Conservation (phyloP, 2,888 invertebrate species). For the Anagyrus pseudococci region DNA sequence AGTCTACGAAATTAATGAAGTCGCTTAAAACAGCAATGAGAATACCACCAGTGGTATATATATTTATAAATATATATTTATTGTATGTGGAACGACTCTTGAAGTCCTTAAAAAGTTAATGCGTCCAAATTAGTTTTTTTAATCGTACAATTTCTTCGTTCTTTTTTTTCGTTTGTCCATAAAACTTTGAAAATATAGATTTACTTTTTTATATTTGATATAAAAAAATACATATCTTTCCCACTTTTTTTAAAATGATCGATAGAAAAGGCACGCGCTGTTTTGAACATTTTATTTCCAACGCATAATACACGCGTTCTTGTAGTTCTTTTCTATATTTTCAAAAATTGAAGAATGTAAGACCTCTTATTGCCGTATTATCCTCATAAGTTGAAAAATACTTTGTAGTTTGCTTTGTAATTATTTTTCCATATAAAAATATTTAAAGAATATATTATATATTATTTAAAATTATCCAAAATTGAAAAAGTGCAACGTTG, state of each 20-base stretch:
- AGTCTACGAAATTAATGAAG: conserved; percentile 26
- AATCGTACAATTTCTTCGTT: conserved; percentile 10
- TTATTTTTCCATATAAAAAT: too few species aligned
- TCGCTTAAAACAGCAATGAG: conserved; percentile 38
- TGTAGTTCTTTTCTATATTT: too few species aligned
- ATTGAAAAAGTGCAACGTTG: too few species aligned
- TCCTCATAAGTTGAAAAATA: too few species aligned
- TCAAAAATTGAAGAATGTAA: too few species aligned
- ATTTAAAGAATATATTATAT: too few species aligned
- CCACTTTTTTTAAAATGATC: conserved; percentile 27
- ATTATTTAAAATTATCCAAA: too few species aligned
- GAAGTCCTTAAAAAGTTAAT: too few species aligned
- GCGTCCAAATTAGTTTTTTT: too few species aligned
- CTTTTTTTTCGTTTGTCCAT: conserved; percentile 10
- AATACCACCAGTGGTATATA: conserved; percentile 39
- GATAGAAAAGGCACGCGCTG: conserved; percentile 33
- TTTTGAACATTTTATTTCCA: conserved; percentile 7
- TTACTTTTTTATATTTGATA: conserved; percentile 33
- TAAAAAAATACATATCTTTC: conserved; percentile 38
- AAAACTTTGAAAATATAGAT: conserved; percentile 27
- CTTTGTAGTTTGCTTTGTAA: too few species aligned
- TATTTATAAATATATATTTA: conserved; percentile 18
- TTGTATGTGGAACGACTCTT: conserved; percentile 17
- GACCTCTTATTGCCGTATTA: too few species aligned
- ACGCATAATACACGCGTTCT: too few species aligned